Percentiles rank a stretch among this genome's conserved stretches.
Conservation (phyloP, 1,140 invertebrate species). For the Stratiolaelaps scimitus region DNA sequence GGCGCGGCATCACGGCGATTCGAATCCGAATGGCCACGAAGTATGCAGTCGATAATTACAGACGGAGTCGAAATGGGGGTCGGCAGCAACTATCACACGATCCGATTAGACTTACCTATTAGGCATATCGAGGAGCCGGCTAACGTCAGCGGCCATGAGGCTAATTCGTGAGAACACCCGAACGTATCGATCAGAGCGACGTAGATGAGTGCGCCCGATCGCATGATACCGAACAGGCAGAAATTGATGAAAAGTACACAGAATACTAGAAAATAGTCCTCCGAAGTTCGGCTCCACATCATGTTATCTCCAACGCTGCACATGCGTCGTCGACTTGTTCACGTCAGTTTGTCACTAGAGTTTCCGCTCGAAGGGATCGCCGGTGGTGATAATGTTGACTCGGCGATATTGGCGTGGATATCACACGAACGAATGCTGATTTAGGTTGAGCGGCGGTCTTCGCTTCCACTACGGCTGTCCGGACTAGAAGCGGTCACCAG, state of each 20-base stretch:
- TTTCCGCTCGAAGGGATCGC: too few species aligned
- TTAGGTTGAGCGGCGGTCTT: too few species aligned
- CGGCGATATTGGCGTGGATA: too few species aligned
- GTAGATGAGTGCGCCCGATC: conserved; percentile 35
- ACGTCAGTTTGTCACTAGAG: too few species aligned
- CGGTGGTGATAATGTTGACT: too few species aligned
- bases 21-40: not conserved
- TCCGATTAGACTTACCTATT: conserved; percentile 23
- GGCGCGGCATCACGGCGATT: not conserved
- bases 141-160: conserved; percentile 36
- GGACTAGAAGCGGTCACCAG: too few species aligned
- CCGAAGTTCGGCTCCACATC: not conserved
- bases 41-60: too few species aligned
- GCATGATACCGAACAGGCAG: conserved; percentile 35
- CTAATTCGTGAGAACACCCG: conserved; percentile 33
- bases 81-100: too few species aligned
- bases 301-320: not conserved
- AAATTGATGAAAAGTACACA: conserved; percentile 34
- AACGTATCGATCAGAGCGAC: conserved; percentile 33
- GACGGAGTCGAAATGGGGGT: too few species aligned
- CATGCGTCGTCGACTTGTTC: too few species aligned
- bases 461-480: too few species aligned
- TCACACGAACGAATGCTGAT: too few species aligned
- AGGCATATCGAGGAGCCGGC: conserved; percentile 17
- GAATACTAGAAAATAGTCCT: conserved; percentile 6